Evolutionary conservation across 2,113 vertebrate species (phyloP), one percentile per base, ranked within the genome.

Genomic region (Pheucticus melanocephalus): DNA sequence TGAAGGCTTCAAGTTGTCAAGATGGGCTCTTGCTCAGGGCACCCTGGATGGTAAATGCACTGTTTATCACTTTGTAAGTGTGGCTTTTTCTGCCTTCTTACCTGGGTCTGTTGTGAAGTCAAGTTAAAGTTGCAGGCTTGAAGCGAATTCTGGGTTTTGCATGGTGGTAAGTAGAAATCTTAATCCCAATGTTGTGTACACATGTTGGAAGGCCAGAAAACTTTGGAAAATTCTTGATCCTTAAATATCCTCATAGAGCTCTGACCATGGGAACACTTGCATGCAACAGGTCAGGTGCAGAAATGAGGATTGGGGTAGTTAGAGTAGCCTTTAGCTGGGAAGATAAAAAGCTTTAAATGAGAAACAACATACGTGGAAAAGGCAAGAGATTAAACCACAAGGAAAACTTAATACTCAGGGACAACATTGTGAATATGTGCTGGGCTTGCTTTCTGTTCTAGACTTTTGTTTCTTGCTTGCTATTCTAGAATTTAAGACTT

Each of bases 141-240:
- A 64, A 72, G 63, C 0, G 2, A 31, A 28, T 48, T 88, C 23
- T 30, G 47, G 33, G 21, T 12, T 94, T 76, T 44, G 9, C 6
- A 0, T 12, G 21, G 11, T 15, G 5, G 2, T n/a, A 20, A 45
- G 24, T 21, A 60, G 24, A 27, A n/a, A 4, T 56, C 27, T 82
- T 47, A 25, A 47, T 64, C 16, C 25, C 13, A 33, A 0, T 1
- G 2, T 63, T 51, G 54, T 45, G 11, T 18, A 15, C 1, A 2
- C 0, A 0, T 33, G 24, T 28, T 56, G 9, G 39, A 56, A 40
- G 15, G 37, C 42, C 15, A 31, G 37, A 57, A 84, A 31, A 57
- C 15, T 15, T 60, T 0, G 1, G 10, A n/a, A n/a, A 6, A 10
- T 21, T 70, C 7, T n/a, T 1, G 0, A 2, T 77, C 10, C 5